Conservation (phyloP, 2,113 vertebrate species). For the Sinosuthora webbiana region DNA sequence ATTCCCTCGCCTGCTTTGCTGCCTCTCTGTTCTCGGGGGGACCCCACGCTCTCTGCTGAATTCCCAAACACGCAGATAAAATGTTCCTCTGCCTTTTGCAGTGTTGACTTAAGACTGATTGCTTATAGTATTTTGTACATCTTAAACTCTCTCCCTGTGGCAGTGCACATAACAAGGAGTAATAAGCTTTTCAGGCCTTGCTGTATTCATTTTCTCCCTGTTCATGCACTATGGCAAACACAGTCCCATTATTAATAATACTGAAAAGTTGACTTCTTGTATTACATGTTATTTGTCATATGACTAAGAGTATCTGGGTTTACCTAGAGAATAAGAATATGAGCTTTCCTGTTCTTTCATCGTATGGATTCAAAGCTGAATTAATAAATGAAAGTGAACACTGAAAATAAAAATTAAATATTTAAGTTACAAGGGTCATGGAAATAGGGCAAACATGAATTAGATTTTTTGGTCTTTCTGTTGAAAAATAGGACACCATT, state of each 20-base stretch:
- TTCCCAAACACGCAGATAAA: slow-evolving; percentile 36
- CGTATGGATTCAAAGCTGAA: neutral
- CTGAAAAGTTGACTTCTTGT: slow-evolving; percentile 7
- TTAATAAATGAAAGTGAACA: neutral
- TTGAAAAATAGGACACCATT: neutral
- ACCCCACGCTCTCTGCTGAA: neutral
- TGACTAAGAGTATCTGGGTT: neutral
- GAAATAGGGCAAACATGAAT: neutral
- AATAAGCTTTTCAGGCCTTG: slow-evolving; percentile 22
- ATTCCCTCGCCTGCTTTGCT: neutral
- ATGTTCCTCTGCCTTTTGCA: slow-evolving; percentile 40
- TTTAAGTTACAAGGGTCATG: neutral
- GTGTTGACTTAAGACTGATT: slow-evolving; percentile 65
- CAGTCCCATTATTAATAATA: neutral
- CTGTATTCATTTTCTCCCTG: neutral
- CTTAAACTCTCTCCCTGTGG: slow-evolving; percentile 13
- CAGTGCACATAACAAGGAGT: slow-evolving; percentile 24
- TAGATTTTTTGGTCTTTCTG: neutral
- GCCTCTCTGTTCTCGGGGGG: neutral
- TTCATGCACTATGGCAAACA: slow-evolving; percentile 2
- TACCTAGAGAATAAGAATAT: neutral
- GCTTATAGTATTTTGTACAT: slow-evolving; percentile 56
- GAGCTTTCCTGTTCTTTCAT: neutral
- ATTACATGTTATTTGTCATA: slow-evolving; percentile 5
- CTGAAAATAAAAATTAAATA: neutral